Evolutionary conservation across 2,113 vertebrate species (phyloP), one percentile per base, ranked within the genome.

Genomic region (Psophia crepitans): DNA sequence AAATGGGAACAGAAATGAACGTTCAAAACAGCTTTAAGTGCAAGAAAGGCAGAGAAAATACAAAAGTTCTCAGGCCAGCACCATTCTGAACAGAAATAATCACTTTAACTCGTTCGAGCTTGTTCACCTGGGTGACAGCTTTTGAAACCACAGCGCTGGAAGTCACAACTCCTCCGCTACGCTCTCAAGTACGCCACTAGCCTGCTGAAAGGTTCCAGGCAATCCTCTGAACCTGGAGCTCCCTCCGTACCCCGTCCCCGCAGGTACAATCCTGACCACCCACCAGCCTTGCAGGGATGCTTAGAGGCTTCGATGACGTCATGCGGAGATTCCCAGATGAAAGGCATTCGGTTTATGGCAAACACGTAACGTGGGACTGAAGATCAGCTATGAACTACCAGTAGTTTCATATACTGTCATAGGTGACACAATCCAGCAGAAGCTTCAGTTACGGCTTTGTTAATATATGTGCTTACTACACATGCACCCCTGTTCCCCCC

Each of bases 151-250:
- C 28, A 23, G 46, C 7, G 12, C 35, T 30, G 33, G 23, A 11
- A 44, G 28, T 15, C 20, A 1, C 13, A 18, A 14, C 22, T 26
- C 39, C 39, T 4, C 1, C 5, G 44, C 46, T 39, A 8, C 0
- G 8, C n/a, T 39, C 44, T n/a, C 35, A 11, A 13, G 35, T 26
- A 17, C 6, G 15, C 12, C 53, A 8, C 43, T 5, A 11, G 11
- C 22, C 54, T 69, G 49, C 35, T 13, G 6, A 8, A 68, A n/a
- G 24, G 9, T 14, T 39, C 48, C 9, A 46, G 28, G 39, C 8
- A 24, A 37, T 8, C 15, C 33, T 37, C 32, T 21, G 37, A 58
- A 24, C 43, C 49, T 7, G 3, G 1, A 16, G 20, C 3, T 51
- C 27, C 51, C 43, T 43, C 49, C 1, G 1, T 22, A 17, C 5